Conservation (phyloP, 1,140 invertebrate genomes). For the Eurosta solidaginis region DNA sequence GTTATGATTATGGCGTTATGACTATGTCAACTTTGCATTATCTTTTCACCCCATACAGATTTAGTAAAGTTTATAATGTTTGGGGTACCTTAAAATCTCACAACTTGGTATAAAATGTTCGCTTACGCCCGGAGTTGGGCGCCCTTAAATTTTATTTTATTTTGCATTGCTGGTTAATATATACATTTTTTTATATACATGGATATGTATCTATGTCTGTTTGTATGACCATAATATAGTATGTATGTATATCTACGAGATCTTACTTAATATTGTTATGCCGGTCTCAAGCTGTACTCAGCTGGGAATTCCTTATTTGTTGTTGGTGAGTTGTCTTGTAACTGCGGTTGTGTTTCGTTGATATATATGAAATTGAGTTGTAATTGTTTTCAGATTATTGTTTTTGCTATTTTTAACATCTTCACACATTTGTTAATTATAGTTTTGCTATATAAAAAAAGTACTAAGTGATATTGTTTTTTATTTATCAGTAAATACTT, state of each 20-base stretch:
- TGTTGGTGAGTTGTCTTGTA: background rate
- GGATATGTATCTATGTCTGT: background rate
- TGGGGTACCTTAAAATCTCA: too few species aligned
- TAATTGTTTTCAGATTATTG: background rate
- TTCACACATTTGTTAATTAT: background rate
- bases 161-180: slow-evolving; percentile 20
- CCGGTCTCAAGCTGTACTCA: background rate
- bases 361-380: too few species aligned
- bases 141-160: too few species aligned
- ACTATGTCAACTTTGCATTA: too few species aligned
- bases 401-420: background rate
- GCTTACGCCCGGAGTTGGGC: too few species aligned
- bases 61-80: too few species aligned
- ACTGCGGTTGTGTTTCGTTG: background rate
- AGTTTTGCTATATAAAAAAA: background rate
- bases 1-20: too few species aligned
- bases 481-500: too few species aligned
- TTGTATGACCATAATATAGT: background rate
- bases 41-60: too few species aligned
- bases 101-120: too few species aligned
- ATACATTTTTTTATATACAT: background rate
- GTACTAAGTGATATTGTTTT: too few species aligned
- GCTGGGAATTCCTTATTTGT: background rate
- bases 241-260: background rate
- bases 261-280: slow-evolving; percentile 1